phyloP scores from a whole-genome alignment of 2,113 vertebrate genomes.

The Electrona antarctica region DNA sequence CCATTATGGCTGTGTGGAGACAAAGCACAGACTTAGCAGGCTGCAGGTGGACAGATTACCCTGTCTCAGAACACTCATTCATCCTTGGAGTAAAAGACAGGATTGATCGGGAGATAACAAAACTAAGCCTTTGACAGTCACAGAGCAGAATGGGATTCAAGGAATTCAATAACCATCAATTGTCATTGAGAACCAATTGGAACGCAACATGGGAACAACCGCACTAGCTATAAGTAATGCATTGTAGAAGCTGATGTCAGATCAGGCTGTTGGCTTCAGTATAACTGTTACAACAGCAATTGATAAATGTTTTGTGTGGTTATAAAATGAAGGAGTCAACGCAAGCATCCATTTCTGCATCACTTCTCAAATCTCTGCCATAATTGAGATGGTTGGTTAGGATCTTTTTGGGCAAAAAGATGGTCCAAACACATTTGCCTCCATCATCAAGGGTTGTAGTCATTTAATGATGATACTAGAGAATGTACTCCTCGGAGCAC shows the following conservation, averaged over 20 bases:
- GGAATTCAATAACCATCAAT: conserved; percentile 24
- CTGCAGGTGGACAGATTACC: conserved; percentile 58
- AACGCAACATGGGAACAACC: conserved; percentile 31
- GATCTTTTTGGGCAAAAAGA: not conserved
- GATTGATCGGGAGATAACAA: conserved; percentile 56
- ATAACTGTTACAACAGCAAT: not conserved
- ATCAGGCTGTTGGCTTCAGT: conserved; percentile 16
- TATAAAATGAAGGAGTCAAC: too few relatives aligned
- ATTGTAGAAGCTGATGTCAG: conserved; percentile 9
- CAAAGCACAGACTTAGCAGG: conserved; percentile 55
- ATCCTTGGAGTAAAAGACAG: conserved; percentile 56
- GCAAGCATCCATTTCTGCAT: not conserved
- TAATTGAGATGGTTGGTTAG: not conserved
- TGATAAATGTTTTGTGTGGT: not conserved
- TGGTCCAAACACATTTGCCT: not conserved
- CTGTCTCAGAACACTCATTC: conserved; percentile 44
- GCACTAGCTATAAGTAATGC: not conserved
- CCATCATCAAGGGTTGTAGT: not conserved
- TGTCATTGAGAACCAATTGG: conserved; percentile 30
- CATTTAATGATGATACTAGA: not conserved
- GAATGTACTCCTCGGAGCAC: too few relatives aligned
- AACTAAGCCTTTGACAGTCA: conserved; percentile 45
- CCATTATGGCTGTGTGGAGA: conserved; percentile 51
- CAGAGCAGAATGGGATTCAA: conserved; percentile 42
- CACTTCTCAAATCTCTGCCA: not conserved